Evolutionary conservation across 2,113 vertebrate species (phyloP).

Genomic region (Setophaga petechia): DNA sequence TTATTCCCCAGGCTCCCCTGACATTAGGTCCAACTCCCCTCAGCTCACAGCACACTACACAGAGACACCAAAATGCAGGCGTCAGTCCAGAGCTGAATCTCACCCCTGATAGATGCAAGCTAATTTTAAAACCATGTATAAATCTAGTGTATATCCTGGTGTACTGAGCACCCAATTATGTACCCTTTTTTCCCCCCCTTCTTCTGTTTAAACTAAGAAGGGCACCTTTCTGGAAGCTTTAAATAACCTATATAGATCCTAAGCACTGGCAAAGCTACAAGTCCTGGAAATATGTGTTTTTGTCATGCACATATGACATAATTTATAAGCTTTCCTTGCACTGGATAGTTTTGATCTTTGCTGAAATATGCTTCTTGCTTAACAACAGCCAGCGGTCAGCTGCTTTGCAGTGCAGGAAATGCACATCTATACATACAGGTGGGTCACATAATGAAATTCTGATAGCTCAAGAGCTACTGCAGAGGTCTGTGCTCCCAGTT

Average conservation of each 20-base stretch:
- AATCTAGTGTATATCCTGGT: background rate
- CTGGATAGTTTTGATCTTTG: background rate
- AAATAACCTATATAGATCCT: background rate
- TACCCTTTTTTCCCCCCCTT: accelerated
- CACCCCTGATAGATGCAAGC: background rate
- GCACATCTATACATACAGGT: background rate
- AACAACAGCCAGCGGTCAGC: background rate
- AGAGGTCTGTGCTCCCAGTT: background rate
- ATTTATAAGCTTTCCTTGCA: background rate
- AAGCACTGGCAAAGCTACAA: background rate
- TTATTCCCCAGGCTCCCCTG: background rate
- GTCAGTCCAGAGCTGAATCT: background rate
- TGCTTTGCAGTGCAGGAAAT: background rate
- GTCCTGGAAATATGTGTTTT: background rate
- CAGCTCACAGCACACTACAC: accelerated
- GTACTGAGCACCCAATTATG: accelerated
- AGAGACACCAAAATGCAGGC: background rate
- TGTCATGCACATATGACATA: background rate
- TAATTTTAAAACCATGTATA: background rate
- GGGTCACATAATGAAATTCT: background rate
- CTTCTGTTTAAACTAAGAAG: background rate
- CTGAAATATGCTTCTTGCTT: background rate
- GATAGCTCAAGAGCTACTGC: background rate
- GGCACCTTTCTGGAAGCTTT: background rate
- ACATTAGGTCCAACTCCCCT: accelerated